Conservation (phyloP, 2,888 invertebrate genomes). For the Eupsilia transversa region DNA sequence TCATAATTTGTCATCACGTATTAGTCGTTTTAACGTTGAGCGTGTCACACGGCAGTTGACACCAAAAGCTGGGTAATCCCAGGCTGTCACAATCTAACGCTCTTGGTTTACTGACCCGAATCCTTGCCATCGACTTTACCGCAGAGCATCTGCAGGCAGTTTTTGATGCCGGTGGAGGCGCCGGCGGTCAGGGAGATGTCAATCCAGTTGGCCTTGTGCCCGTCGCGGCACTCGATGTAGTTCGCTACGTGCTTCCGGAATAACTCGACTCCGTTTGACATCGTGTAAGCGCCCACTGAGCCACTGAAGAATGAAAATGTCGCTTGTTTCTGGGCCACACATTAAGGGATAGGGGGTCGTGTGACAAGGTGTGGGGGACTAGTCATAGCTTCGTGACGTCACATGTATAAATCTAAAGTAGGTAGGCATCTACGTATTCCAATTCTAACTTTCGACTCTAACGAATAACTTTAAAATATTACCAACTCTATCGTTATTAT, state of each 20-base stretch:
- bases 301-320: conserved; percentile 85
- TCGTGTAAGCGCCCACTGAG: conserved; percentile 97
- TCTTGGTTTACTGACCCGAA: conserved; percentile 81
- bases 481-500: too few species aligned
- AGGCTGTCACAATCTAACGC: neutral
- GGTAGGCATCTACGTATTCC: too few species aligned
- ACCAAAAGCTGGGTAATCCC: neutral
- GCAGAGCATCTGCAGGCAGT: conserved; percentile 93
- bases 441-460: too few species aligned
- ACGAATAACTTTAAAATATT: too few species aligned
- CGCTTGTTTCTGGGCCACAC: neutral
- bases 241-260: conserved; percentile 96
- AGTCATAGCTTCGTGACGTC: too few species aligned
- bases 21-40: too few species aligned
- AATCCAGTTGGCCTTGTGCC: conserved; percentile 93
- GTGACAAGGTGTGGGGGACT: too few species aligned
- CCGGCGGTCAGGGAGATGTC: conserved; percentile 96
- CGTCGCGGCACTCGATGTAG: conserved; percentile 96
- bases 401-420: too few species aligned
- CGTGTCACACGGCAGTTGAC: neutral
- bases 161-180: conserved; percentile 98
- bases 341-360: neutral
- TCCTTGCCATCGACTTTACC: conserved; percentile 89
- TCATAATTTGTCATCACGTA: too few species aligned
- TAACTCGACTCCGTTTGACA: conserved; percentile 96